Evolutionary conservation across 2,888 invertebrate species (phyloP), one percentile per base, ranked within the genome.

Genomic region (Microdon myrmicae): DNA sequence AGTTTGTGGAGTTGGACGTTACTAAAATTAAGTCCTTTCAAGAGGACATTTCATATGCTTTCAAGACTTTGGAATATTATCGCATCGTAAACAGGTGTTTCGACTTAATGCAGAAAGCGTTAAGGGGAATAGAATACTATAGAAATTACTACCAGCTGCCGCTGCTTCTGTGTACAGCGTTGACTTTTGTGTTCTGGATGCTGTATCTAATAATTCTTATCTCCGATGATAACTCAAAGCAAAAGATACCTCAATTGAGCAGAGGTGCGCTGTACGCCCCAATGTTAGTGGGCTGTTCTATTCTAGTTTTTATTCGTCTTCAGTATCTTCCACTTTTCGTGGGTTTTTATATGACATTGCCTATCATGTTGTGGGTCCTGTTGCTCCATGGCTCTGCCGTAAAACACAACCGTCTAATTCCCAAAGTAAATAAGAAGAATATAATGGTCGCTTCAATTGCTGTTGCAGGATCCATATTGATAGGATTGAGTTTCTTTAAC

Each of bases 81-180:
- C 78, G 83, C 64, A 81, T 90, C 17, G n/a, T n/a, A n/a, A n/a
- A n/a, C n/a, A n/a, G n/a, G n/a, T n/a, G n/a, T n/a, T n/a, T n/a
- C n/a, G n/a, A n/a, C n/a, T n/a, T n/a, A n/a, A 87, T 92, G 69
- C 69, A 83, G 14, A 73, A 86, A 13, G 85, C 90, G 48, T 81
- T 91, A 43, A 80, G 84, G 41, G 94, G 92, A 8, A 82, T 95
- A 4, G 83, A 84, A 25, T 94, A 93, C 77, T 96, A 93, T 72
- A 92, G 95, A 70, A 88, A 87, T 56, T 96, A 95, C 79, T 92
- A 94, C 75, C 88, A 93, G 73, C 82, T 82, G 45, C 82, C 87
- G 1, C 82, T 94, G 68, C 82, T 89, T 53, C 70, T 84, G 14
- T 83, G 86, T 70, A 84, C 89, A 20, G 85, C 89, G 0, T 71